Evolutionary conservation across 2,113 vertebrate genomes (phyloP).

Genomic region (Burhinus bistriatus): DNA sequence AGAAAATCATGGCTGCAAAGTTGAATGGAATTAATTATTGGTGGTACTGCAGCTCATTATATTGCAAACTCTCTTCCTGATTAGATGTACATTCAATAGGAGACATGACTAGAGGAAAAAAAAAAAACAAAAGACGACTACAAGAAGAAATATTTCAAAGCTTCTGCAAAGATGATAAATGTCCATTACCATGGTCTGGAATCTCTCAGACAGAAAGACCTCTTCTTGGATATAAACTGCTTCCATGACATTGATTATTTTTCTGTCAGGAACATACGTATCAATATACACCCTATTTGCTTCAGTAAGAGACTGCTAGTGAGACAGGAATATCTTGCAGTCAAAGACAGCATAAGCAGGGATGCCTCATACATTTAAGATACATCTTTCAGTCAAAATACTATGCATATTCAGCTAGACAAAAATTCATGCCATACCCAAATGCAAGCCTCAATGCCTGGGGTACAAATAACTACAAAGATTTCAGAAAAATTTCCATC

Average conservation of each 20-base stretch:
- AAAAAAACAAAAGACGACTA: neutral
- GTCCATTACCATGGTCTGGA: neutral
- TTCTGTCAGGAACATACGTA: neutral
- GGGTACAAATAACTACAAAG: neutral
- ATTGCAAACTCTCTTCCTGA: constrained; percentile 28
- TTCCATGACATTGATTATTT: neutral
- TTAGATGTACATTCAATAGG: neutral
- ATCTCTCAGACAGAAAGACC: neutral
- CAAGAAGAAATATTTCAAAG: constrained; percentile 8
- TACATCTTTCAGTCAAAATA: neutral
- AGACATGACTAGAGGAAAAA: neutral
- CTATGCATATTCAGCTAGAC: neutral
- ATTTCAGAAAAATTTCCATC: neutral
- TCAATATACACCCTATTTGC: neutral
- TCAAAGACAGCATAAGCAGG: neutral
- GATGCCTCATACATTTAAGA: neutral
- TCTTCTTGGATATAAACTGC: constrained; percentile 3
- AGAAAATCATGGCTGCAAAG: constrained; percentile 7
- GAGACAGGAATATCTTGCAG: neutral
- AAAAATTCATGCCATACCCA: neutral
- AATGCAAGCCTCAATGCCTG: neutral
- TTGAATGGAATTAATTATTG: constrained; percentile 58
- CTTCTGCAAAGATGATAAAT: constrained; percentile 3
- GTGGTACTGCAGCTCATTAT: neutral
- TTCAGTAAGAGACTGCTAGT: neutral